Evolutionary conservation across 2,797 vertebrate genomes (phyloP), one percentile per base, ranked within the genome.

Genomic region (Arrhamphus sclerolepis): DNA sequence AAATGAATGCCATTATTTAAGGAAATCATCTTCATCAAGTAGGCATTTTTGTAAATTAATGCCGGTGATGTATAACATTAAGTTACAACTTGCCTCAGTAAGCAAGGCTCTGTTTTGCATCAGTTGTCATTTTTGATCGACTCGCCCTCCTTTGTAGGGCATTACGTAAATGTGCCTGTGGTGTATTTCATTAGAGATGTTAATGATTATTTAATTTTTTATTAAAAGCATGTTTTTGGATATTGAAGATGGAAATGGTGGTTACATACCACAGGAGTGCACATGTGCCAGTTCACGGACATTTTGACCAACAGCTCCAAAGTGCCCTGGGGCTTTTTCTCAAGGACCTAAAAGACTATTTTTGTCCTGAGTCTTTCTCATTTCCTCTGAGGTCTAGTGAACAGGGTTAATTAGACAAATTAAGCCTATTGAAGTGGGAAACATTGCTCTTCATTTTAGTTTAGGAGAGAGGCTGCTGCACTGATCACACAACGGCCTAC

Each of bases 31-130:
- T 72, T 81, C 81, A 88, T 86, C 71, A 85, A 76, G 66, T 80
- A 85, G 82, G 77, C 82, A 63, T 84, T 82, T 85, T 85, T 86
- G 76, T 65, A 78, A 87, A 87, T 87, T 62, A 87, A 84, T 87
- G 80, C 83, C 81, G 83, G 24, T 67, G 72, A 81, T 69, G 79
- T 75, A n/a, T 46, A 47, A 42, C 53, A 18, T 85, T 72, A 85
- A 60, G 24, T 62, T 74, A 44, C 60, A 73, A 65, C 60, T 53
- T 77, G 71, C 70, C 40, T 72, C 65, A 49, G 74, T 78, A 80
- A 87, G 82, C 83, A 87, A 48, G 60, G 55, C 20, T 67, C 47
- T 65, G 50, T 67, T 87, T 79, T 86, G 81, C 79, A 84, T 83
- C 41, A 21, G 62, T 70, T 83, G 77, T 81, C 24, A 65, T 79